Base-by-base conservation (phyloP, 2,888 invertebrate species). In the Ennomos erosarius region DNA sequence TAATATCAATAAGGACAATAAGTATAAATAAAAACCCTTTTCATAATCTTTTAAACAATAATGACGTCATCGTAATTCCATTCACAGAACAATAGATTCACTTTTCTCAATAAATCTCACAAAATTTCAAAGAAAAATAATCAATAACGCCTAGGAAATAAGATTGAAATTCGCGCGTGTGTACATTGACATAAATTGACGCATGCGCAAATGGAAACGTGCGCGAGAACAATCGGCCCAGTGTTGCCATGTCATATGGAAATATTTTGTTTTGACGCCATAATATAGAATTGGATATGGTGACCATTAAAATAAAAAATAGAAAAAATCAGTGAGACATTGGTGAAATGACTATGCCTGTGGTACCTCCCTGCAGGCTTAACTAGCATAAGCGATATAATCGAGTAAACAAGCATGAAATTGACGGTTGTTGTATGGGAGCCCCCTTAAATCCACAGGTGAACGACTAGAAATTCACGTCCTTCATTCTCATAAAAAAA, bases 141-240 rank as follows among this genome's bases (percentile, higher is more conserved):
- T 1, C 38, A n/a, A 10, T 39, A 33, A 11, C n/a, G 5, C 9
- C 13, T 1, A 9, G 4, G n/a, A 0, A 1, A 26, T 39, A 48
- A 39, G 33, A 33, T 39, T 39, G 0, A 6, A 48, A 12, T 12
- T 48, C 5, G 13, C 5, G 10, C 5, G 11, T 33, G 4, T 3
- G 9, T 8, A 8, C 11, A 46, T 10, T 53, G 33, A 46, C 55
- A 59, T 61, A 51, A 55, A 63, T 55, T 69, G 70, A 71, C 71
- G 75, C 71, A 74, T 67, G 73, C 71, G 69, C 59, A 54, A 62
- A 55, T 63, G 54, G 48, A 62, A 74, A 51, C 64, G 68, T 69
- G 70, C 67, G 69, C 68, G 57, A 55, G 70, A 79, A 80, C 81
- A 82, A 79, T 79, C 63, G 68, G 36, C 65, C 64, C 60, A 68